These are phyloP conservation scores for Platichthys flesus DNA, from an alignment of 2,113 vertebrate genomes.

Conservation along the genomic window DNA sequence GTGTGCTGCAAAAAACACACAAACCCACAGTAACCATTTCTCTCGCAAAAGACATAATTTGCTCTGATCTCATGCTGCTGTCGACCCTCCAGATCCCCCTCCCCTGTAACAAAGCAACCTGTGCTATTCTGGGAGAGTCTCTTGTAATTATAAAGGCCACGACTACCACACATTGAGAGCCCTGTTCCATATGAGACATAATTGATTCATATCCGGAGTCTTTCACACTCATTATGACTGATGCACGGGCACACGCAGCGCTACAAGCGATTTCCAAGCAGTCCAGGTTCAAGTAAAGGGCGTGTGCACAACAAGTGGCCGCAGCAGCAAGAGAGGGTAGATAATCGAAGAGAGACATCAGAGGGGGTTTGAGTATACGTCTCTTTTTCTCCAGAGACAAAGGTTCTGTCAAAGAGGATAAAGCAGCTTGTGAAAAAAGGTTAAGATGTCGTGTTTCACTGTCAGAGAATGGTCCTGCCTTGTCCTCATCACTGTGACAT, in stretches of 20 bases:
- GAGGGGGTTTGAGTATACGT: neutral
- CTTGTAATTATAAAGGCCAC: conserved; percentile 60
- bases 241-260: conserved; percentile 48
- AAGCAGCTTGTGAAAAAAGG: neutral
- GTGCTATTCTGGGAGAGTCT: conserved; percentile 57
- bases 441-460: neutral
- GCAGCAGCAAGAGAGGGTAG: neutral
- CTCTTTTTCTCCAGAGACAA: conserved; percentile 3
- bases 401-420: neutral
- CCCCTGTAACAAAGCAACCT: conserved; percentile 41
- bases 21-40: conserved; percentile 32
- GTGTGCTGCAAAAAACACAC: conserved; percentile 29
- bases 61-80: conserved; percentile 47
- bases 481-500: conserved; percentile 13
- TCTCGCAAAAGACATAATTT: conserved; percentile 41
- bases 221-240: conserved; percentile 70
- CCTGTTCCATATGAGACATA: conserved; percentile 63
- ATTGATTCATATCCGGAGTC: conserved; percentile 72
- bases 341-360: conserved; percentile 1
- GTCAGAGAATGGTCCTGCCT: neutral
- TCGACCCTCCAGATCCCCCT: conserved; percentile 40
- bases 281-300: conserved; percentile 58
- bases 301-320: conserved; percentile 48
- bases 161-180: conserved; percentile 59
- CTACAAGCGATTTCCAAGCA: conserved; percentile 60